Evolutionary conservation across 2,888 invertebrate species (phyloP).

Genomic region (Steinernema scapterisci): DNA sequence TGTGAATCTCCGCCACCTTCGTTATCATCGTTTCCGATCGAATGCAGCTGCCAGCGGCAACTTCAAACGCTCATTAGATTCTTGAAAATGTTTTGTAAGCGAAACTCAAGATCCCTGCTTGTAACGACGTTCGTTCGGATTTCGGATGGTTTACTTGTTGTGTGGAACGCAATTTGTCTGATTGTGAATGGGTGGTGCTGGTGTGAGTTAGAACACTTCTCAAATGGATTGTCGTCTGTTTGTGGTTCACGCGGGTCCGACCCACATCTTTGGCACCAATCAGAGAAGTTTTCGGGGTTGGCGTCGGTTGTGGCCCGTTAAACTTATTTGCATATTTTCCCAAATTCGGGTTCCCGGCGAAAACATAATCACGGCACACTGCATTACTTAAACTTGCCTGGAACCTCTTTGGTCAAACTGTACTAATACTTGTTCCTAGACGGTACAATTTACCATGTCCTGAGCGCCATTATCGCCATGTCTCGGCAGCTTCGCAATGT

Average conservation of each 20-base stretch:
- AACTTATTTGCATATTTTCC: conserved; percentile 11
- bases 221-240: neutral
- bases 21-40: too few relatives aligned
- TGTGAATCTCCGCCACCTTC: too few relatives aligned
- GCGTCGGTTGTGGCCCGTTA: neutral
- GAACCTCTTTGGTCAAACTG: neutral
- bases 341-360: neutral
- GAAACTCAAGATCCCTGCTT: too few relatives aligned
- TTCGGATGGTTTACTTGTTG: neutral
- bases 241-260: neutral
- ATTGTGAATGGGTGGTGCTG: neutral
- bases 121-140: neutral
- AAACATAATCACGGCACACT: neutral
- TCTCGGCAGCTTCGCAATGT: neutral
- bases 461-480: neutral
- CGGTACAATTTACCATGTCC: neutral
- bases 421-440: neutral
- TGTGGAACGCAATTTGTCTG: neutral
- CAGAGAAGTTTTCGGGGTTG: too few relatives aligned
- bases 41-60: neutral
- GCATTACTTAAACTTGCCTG: too few relatives aligned
- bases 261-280: neutral
- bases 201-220: neutral
- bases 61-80: neutral
- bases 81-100: neutral